phyloP scores from a whole-genome alignment of 2,113 vertebrate genomes.

The Catagonus wagneri region DNA sequence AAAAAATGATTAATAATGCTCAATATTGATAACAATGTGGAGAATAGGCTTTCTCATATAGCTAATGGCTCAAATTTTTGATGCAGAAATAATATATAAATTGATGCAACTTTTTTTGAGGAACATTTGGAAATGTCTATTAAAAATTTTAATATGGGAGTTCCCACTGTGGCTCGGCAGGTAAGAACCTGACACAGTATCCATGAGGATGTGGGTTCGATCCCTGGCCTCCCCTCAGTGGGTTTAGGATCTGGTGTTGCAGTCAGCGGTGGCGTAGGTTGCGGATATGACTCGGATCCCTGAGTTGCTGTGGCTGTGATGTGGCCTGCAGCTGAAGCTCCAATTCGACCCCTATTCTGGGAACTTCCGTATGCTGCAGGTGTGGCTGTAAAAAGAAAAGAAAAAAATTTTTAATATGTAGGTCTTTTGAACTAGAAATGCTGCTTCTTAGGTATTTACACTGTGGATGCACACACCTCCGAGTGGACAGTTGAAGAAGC shows the following conservation, averaged over 20 bases:
- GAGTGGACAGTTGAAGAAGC: not conserved
- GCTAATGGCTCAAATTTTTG: constrained; percentile 22
- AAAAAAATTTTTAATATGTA: constrained; percentile 15
- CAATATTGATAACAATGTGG: not conserved
- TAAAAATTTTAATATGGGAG: not conserved
- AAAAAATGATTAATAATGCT: constrained; percentile 41
- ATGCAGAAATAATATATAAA: not conserved
- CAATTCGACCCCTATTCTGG: too few species aligned
- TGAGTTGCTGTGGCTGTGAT: too few species aligned
- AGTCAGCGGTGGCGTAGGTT: too few species aligned
- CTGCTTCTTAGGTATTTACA: constrained; percentile 36
- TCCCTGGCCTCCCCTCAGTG: too few species aligned
- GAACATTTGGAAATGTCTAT: not conserved
- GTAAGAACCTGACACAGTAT: too few species aligned
- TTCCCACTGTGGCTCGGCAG: too few species aligned
- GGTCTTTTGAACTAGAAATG: constrained; percentile 39
- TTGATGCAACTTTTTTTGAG: not conserved
- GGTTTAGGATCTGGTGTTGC: too few species aligned
- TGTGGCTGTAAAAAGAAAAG: too few species aligned
- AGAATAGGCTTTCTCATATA: constrained; percentile 42
- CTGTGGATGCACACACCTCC: not conserved
- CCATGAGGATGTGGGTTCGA: too few species aligned
- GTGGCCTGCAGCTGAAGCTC: too few species aligned
- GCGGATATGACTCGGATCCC: too few species aligned
- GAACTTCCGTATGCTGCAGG: too few species aligned